Conservation (phyloP, 1,140 invertebrate genomes). For the Drosophila lacteicornis region DNA sequence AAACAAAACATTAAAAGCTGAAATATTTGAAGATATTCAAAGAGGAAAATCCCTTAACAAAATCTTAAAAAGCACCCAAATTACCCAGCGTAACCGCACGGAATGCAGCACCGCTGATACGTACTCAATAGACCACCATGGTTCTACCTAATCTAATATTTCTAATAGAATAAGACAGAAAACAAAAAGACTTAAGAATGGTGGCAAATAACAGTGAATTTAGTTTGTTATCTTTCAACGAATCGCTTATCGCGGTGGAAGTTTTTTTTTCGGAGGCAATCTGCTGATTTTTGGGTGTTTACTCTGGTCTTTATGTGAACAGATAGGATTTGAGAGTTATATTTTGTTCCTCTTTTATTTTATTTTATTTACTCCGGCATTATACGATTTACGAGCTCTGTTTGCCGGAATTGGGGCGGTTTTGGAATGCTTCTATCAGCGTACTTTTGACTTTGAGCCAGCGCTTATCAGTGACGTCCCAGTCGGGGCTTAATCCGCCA, state of each 20-base stretch:
- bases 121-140: no score
- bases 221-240: neutral
- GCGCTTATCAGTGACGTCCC: conserved; percentile 72
- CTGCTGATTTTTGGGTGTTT: conserved; percentile 18
- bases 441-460: conserved; percentile 73
- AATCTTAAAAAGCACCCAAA: neutral
- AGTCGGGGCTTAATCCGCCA: conserved; percentile 38
- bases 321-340: neutral
- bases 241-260: conserved; percentile 21
- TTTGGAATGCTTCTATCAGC: conserved; percentile 18
- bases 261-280: conserved; percentile 18
- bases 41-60: no score
- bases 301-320: neutral
- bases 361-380: conserved; percentile 5
- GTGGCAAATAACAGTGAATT: neutral
- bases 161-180: neutral
- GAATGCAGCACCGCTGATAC: neutral
- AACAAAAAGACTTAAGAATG: neutral
- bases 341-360: neutral
- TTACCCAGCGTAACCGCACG: neutral
- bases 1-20: no score
- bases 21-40: no score
- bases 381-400: conserved; percentile 6
- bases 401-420: neutral
- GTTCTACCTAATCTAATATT: neutral